Conservation (phyloP, 1,140 invertebrate genomes). For the Steinernema feltiae region DNA sequence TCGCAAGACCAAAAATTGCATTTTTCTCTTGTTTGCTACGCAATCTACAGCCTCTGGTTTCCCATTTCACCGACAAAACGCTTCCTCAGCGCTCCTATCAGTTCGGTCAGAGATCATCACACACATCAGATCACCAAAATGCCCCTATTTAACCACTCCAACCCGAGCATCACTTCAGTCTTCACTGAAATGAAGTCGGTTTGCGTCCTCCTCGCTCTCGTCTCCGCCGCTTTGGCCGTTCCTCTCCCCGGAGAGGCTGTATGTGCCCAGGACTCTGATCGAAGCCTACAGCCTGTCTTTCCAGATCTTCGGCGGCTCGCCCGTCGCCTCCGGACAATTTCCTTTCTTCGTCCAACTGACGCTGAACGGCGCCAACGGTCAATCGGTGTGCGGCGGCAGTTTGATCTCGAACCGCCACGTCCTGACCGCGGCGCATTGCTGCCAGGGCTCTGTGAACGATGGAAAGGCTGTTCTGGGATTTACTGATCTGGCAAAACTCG, state of each 20-base stretch:
- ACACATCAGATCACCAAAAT: not conserved
- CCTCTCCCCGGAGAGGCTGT: not conserved
- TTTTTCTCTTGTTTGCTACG: not conserved
- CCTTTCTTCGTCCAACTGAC: not conserved
- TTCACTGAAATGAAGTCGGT: not conserved
- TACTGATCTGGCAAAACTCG: not conserved
- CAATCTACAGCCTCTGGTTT: too few relatives aligned
- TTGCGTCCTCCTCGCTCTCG: not conserved
- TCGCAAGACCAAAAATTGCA: too few relatives aligned
- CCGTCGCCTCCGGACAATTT: not conserved
- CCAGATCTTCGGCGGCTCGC: not conserved
- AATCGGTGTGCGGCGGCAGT: not conserved
- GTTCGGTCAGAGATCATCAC: not conserved
- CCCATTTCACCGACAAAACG: not conserved
- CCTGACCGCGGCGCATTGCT: not conserved
- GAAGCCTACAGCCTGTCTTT: not conserved
- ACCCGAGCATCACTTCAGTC: too few relatives aligned
- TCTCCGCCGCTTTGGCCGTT: not conserved
- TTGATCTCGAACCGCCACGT: not conserved
- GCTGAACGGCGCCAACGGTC: not conserved
- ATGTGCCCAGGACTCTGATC: not conserved
- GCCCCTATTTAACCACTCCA: not conserved
- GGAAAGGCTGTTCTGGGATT: not conserved
- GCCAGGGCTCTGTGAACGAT: not conserved
- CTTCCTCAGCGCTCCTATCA: too few relatives aligned